These are phyloP conservation scores for Himalopsyche tibetana DNA, from an alignment of 2,888 invertebrate species.

Conservation along the genomic window DNA sequence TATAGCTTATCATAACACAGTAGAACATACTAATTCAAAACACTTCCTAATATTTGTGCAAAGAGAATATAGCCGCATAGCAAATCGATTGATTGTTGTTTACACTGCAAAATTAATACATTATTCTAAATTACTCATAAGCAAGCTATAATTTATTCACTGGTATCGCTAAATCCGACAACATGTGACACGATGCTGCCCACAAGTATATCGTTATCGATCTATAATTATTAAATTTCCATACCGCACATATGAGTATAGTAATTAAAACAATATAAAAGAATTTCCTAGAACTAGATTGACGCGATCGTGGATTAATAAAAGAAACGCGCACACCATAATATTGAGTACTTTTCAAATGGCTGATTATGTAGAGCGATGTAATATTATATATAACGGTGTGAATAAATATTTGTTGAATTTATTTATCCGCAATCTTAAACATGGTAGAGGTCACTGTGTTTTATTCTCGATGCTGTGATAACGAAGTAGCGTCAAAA, in stretches of 20 bases:
- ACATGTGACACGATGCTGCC: not conserved
- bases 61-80: not conserved
- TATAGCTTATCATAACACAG: not conserved
- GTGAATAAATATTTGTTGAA: not conserved
- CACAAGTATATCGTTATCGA: not conserved
- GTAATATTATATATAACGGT: not conserved
- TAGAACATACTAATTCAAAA: not conserved
- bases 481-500: not conserved
- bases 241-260: not conserved
- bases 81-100: not conserved
- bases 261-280: not conserved
- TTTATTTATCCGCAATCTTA: not conserved
- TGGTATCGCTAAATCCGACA: not conserved
- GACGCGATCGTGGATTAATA: not conserved
- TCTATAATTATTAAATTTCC: not conserved
- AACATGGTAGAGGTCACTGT: conserved; percentile 11
- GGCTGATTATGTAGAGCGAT: not conserved
- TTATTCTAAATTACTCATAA: not conserved
- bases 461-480: not conserved
- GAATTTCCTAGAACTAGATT: not conserved
- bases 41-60: not conserved
- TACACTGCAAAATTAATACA: not conserved
- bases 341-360: not conserved
- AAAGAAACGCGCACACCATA: not conserved
- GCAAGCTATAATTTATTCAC: not conserved